A percentile compares a stretch with the other conserved stretches of the same genome.
Conservation (phyloP, 2,888 invertebrate species). For the Dendrolimus houi region DNA sequence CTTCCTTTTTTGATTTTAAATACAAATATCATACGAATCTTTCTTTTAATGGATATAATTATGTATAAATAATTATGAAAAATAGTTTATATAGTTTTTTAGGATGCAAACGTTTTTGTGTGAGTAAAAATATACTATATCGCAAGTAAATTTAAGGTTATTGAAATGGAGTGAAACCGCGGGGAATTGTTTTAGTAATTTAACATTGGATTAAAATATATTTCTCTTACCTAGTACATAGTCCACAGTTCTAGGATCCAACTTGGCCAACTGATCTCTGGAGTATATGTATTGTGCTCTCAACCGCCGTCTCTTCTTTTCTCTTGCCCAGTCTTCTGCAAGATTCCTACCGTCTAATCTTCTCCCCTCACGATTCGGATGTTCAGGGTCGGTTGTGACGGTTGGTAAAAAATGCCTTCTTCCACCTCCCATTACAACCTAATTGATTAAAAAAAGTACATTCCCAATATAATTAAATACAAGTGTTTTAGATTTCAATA, state of each 20-base stretch:
- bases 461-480: background rate
- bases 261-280: conserved; percentile 81
- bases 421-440: conserved; percentile 89
- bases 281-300: conserved; percentile 85
- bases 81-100: too few relatives aligned
- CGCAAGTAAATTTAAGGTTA: too few relatives aligned
- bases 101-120: too few relatives aligned
- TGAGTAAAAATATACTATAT: too few relatives aligned
- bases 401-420: conserved; percentile 85
- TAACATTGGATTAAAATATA: too few relatives aligned
- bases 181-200: too few relatives aligned
- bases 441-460: conserved; percentile 1
- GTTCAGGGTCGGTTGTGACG: conserved; percentile 82
- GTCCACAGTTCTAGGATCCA: conserved; percentile 82
- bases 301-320: conserved; percentile 81
- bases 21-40: too few relatives aligned
- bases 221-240: conserved; percentile 80
- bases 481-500: background rate
- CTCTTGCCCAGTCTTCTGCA: conserved; percentile 87
- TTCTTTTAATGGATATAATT: too few relatives aligned
- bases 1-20: too few relatives aligned
- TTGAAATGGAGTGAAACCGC: too few relatives aligned
- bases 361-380: conserved; percentile 81
- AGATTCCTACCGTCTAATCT: conserved; percentile 86
- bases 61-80: too few relatives aligned